phyloP scores from a whole-genome alignment of 2,113 vertebrate genomes.

The Egretta garzetta region DNA sequence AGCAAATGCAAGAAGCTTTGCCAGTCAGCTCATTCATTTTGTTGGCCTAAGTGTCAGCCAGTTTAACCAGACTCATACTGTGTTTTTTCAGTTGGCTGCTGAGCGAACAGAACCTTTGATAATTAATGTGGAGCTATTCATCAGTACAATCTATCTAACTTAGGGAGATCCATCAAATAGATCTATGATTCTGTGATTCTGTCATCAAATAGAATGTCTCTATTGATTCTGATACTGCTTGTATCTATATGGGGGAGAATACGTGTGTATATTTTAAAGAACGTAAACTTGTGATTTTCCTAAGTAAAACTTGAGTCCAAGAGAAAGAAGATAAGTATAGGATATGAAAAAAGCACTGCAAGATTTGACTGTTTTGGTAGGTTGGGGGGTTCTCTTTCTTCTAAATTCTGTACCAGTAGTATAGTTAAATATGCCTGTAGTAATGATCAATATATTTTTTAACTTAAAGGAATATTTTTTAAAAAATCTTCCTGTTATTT shows the following conservation, averaged over 20 bases:
- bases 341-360: background rate
- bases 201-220: background rate
- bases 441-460: background rate
- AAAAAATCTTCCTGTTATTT: background rate
- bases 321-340: background rate
- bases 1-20: background rate
- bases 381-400: background rate
- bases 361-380: background rate
- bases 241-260: background rate
- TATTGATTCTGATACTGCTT: background rate
- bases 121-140: background rate
- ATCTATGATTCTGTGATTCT: background rate
- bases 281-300: background rate
- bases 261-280: background rate
- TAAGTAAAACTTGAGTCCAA: background rate
- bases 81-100: conserved; percentile 10
- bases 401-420: background rate
- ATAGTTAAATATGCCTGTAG: background rate
- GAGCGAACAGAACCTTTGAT: background rate
- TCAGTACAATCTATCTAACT: background rate
- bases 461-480: background rate
- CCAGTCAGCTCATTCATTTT: background rate
- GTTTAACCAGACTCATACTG: background rate
- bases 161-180: background rate
- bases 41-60: conserved; percentile 32